Base-by-base conservation (phyloP, 2,113 vertebrate species). In the Triplophysa siluroides region DNA sequence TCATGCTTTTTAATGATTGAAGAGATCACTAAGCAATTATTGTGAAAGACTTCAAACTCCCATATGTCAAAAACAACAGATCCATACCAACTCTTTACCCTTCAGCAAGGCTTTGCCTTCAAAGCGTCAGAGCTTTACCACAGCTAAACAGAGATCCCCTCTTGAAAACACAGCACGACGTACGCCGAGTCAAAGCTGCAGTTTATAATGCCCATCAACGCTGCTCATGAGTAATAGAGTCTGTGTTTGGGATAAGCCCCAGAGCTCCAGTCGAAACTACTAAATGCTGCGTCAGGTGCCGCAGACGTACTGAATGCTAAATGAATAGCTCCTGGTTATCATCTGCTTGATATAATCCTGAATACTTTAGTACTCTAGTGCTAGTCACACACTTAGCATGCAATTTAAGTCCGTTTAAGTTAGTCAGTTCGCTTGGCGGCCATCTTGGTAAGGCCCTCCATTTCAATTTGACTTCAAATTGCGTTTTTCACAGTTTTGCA, bases 1-100 rank as follows among this genome's bases (percentile, higher is more conserved):
- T 54, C 61, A 77, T 54, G 45, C 45, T 33, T 71, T 41, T 21
- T 65, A 38, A 38, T 56, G 64, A 72, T 67, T 72, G 66, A 76
- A 72, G 62, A 67, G 63, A 65, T 67, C 66, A 77, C 67, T 64
- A 80, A 73, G 38, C 76, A 29, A 65, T 73, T 66, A 81, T 64
- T 52, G 29, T 54, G n/a, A 47, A 13, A 69, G 71, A 61, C 72
- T 67, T 54, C 16, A 78, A 71, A 72, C 21, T 71, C 75, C 24
- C 62, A 50, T 19, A 47, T 33, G 61, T 70, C 65, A 74, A 41
- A 73, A 73, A 52, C 76, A 73, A 78, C 69, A 73, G 69, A 83
- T 83, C 81, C 69, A 79, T 79, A 56, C 52, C 21, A 26, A 52
- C 66, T 66, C 23, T 26, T 47, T 67, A 16, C 54, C 33, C 58